A percentile compares a stretch with the other conserved stretches of the same genome.
Conservation (phyloP, 2,797 vertebrate species). For the Tenualosa ilisha region DNA sequence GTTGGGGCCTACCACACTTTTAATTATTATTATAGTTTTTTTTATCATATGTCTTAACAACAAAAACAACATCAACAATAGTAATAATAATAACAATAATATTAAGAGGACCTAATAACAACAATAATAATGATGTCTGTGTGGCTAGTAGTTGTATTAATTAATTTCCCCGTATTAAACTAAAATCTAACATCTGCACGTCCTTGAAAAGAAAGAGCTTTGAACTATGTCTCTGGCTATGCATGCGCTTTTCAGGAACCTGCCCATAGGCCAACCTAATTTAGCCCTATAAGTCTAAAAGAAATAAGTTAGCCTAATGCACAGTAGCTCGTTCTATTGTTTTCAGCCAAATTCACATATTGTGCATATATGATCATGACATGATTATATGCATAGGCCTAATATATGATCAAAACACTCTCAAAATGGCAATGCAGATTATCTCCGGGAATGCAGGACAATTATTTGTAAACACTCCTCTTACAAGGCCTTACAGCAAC, state of each 20-base stretch:
- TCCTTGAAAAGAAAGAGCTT: no score
- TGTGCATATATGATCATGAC: no score
- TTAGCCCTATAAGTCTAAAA: neutral
- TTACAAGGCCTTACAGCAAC: neutral
- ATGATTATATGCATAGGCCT: no score
- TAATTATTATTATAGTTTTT: neutral
- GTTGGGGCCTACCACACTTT: neutral
- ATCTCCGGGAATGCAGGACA: neutral
- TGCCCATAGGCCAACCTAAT: neutral
- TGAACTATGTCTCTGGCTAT: no score
- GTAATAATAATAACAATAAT: conserved; percentile 17
- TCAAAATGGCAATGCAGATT: neutral
- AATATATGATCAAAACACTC: neutral
- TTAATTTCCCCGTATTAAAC: no score
- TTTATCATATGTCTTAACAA: neutral
- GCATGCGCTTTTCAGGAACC: no score
- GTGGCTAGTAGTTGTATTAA: neutral
- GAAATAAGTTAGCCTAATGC: neutral
- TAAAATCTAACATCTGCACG: no score
- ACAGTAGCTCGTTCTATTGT: neutral
- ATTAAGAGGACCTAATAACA: neutral
- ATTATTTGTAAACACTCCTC: neutral
- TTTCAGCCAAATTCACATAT: neutral
- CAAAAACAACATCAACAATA: neutral
- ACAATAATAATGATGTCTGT: neutral